Evolutionary conservation across 2,113 vertebrate species (phyloP).

Genomic region (Miniopterus natalensis): DNA sequence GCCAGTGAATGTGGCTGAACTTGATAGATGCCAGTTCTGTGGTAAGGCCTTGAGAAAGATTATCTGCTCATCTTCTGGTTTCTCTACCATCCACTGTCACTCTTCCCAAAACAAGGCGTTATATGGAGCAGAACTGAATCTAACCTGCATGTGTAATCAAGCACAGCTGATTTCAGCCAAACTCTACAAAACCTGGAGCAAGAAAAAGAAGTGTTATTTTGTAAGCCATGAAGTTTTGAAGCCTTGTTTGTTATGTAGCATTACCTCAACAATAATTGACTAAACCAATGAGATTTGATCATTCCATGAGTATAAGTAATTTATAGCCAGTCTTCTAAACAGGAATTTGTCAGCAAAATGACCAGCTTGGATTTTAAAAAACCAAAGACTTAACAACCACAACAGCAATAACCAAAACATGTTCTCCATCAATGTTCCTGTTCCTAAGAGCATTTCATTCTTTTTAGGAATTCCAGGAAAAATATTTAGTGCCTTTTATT

Average conservation of each 20-base stretch:
- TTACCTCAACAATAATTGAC: background rate
- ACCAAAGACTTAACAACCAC: background rate
- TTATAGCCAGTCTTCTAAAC: background rate
- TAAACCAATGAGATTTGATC: background rate
- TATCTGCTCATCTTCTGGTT: background rate
- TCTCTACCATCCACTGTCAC: conserved; percentile 2
- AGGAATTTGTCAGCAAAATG: background rate
- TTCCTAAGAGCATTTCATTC: background rate
- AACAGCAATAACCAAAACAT: background rate
- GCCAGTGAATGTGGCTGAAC: background rate
- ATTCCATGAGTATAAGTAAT: background rate
- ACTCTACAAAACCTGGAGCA: background rate
- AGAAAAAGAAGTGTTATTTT: background rate
- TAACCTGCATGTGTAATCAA: background rate
- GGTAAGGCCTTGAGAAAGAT: background rate
- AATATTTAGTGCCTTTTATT: background rate
- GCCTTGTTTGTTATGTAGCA: background rate
- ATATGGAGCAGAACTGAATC: background rate
- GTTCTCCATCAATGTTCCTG: background rate
- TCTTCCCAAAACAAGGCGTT: background rate
- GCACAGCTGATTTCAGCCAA: background rate
- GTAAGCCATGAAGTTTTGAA: background rate
- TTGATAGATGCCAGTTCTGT: background rate
- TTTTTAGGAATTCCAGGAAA: conserved; percentile 22
- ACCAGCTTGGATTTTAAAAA: background rate